phyloP scores from a whole-genome alignment of 2,797 vertebrate genomes.

The Nyctibius grandis region DNA sequence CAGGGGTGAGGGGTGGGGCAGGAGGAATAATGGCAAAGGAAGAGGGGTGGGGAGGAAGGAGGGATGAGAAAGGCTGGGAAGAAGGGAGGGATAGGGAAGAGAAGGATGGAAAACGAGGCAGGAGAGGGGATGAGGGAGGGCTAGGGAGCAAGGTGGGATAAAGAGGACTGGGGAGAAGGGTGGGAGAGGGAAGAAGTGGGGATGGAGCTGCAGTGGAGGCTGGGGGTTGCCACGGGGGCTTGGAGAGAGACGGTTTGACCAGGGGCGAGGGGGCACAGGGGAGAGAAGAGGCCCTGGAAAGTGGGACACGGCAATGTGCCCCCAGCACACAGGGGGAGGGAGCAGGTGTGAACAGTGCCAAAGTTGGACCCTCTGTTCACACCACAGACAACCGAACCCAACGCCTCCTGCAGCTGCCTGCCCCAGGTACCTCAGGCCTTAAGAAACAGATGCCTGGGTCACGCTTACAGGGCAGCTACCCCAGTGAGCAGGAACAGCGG shows the following conservation, averaged over 20 bases:
- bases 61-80: neutral
- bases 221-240: fast-evolving
- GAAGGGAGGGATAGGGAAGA: neutral
- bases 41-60: neutral
- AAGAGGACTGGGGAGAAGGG: fast-evolving
- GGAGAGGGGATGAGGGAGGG: fast-evolving
- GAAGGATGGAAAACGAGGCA: too few relatives aligned
- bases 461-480: fast-evolving
- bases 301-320: too few relatives aligned
- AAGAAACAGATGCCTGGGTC: neutral
- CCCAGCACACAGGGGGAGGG: neutral
- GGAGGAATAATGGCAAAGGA: neutral
- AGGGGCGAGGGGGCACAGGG: fast-evolving
- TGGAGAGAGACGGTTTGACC: fast-evolving
- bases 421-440: fast-evolving
- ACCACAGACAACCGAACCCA: fast-evolving
- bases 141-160: neutral
- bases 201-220: neutral
- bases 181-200: fast-evolving
- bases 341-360: neutral
- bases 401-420: neutral
- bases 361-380: neutral
- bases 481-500: fast-evolving
- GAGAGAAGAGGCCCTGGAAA: neutral
- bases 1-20: too few relatives aligned